These are phyloP conservation scores for Esox masquinongy DNA, from an alignment of 2,797 vertebrate genomes.

Conservation along the genomic window DNA sequence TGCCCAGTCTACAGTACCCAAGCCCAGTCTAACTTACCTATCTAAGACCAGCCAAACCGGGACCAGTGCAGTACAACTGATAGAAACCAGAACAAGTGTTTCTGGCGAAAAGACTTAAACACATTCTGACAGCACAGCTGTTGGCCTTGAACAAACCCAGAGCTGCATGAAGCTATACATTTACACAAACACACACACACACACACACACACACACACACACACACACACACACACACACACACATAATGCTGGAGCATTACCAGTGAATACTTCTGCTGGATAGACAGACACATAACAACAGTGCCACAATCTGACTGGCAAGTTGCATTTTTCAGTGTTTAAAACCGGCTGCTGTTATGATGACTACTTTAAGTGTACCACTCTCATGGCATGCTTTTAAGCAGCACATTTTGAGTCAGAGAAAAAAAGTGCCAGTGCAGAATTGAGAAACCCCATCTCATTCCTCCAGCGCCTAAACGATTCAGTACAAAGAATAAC, in stretches of 20 bases:
- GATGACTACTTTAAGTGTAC: too few species aligned
- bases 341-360: too few species aligned
- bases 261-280: too few species aligned
- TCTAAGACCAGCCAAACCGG: slow-evolving; percentile 46
- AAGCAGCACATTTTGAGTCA: neutral
- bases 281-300: too few species aligned
- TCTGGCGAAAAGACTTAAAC: slow-evolving; percentile 61
- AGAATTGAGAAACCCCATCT: neutral
- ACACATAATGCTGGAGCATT: neutral
- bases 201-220: neutral
- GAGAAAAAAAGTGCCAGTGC: neutral
- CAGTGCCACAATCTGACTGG: too few species aligned
- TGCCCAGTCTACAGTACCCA: neutral
- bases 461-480: neutral
- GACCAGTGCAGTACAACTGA: slow-evolving; percentile 42
- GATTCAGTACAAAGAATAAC: neutral
- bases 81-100: slow-evolving; percentile 67
- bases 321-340: too few species aligned
- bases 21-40: neutral
- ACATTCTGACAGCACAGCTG: slow-evolving; percentile 67
- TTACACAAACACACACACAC: neutral
- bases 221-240: neutral
- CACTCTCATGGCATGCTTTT: too few species aligned
- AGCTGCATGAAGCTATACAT: slow-evolving; percentile 19
- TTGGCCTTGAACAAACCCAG: slow-evolving; percentile 60